Conservation (phyloP, 2,888 invertebrate genomes). For the Lepidochrysops patricia region DNA sequence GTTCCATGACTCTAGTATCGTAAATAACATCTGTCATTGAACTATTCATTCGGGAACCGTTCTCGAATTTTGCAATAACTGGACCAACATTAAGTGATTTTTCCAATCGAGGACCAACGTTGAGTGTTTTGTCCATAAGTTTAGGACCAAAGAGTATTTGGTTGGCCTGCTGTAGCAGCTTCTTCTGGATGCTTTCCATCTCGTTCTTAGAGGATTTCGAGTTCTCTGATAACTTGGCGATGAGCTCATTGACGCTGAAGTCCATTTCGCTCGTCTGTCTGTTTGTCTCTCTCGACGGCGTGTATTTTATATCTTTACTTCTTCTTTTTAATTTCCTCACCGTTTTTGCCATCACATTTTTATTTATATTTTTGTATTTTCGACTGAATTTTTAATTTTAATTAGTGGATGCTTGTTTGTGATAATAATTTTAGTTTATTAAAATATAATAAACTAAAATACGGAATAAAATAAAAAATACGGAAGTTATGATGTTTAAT, state of each 20-base stretch:
- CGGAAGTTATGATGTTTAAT: not conserved
- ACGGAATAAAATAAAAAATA: too few species aligned
- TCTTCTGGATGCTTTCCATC: constrained; percentile 62
- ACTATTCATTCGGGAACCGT: not conserved
- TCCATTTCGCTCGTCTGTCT: constrained; percentile 33
- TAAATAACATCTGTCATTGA: not conserved
- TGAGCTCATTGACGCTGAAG: constrained; percentile 60
- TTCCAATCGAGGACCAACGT: not conserved
- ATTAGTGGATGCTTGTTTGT: not conserved
- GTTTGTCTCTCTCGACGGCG: constrained; percentile 34
- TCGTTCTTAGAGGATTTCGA: constrained; percentile 59
- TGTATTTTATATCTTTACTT: constrained; percentile 45
- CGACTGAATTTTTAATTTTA: not conserved
- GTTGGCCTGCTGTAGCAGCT: constrained; percentile 61
- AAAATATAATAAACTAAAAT: too few species aligned
- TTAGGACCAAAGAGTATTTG: constrained; percentile 47
- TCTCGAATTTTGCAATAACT: not conserved
- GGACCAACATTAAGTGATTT: not conserved
- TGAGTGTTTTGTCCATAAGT: constrained; percentile 47
- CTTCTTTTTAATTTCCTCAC: constrained; percentile 83
- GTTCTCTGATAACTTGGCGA: constrained; percentile 62
- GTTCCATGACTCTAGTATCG: not conserved
- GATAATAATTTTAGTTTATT: not conserved
- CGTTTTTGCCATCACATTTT: constrained; percentile 81
- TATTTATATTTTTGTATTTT: constrained; percentile 22